Evolutionary conservation across 2,113 vertebrate species (phyloP).

Genomic region (Paedocypris sp.): DNA sequence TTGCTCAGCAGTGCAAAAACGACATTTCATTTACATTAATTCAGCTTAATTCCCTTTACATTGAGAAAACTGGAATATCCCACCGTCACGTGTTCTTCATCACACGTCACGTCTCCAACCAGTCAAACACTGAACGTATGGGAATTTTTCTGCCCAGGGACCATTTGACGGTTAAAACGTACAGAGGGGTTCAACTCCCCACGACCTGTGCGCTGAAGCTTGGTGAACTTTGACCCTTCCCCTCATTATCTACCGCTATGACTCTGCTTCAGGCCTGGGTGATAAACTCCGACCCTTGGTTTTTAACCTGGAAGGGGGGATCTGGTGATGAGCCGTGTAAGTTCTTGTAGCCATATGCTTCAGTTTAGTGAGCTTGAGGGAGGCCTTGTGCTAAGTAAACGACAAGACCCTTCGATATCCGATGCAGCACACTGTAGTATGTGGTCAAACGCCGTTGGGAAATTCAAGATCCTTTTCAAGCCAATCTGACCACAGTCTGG

Average conservation of each 20-base stretch:
- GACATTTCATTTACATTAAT: conserved; percentile 42
- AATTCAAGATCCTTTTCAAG: neutral
- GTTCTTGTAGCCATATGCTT: conserved; percentile 11
- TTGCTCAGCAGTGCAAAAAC: conserved; percentile 43
- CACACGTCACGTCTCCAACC: neutral
- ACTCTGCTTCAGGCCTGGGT: conserved; percentile 20
- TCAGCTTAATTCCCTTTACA: conserved; percentile 26
- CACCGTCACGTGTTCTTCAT: neutral
- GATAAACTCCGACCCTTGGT: conserved; percentile 38
- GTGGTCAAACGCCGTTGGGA: neutral
- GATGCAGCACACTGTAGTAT: neutral
- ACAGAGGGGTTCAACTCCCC: conserved; percentile 15
- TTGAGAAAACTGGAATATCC: neutral
- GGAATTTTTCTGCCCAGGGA: conserved; percentile 11
- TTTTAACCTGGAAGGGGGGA: conserved; percentile 27
- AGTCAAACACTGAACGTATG: neutral
- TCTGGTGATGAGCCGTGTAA: conserved; percentile 7
- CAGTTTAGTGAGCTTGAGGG: conserved; percentile 6
- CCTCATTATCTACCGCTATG: conserved; percentile 31
- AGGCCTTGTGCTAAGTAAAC: neutral
- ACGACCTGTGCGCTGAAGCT: conserved; percentile 24
- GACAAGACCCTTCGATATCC: conserved; percentile 13
- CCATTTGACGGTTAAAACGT: conserved; percentile 3
- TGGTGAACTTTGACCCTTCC: conserved; percentile 32
- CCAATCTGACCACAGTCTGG: neutral